Percentiles rank a stretch among this genome's conserved stretches.
phyloP scores from a whole-genome alignment of 2,113 vertebrate species.

The Trematomus loennbergii region DNA sequence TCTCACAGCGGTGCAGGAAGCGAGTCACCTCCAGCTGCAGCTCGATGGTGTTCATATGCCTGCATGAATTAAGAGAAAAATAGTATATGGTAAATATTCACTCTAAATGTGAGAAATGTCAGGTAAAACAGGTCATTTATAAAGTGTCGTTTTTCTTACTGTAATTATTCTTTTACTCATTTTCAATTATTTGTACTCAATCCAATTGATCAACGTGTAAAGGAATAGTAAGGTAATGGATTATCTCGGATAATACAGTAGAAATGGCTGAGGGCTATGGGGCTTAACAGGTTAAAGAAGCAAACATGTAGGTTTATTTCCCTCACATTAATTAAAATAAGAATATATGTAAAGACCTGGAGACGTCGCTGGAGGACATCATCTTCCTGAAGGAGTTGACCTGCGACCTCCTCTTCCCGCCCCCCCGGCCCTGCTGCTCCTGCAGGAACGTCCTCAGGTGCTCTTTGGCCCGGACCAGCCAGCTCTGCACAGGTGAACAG shows the following conservation, averaged over 20 bases:
- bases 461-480: constrained; percentile 95
- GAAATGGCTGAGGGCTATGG: no score
- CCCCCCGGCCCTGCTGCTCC: constrained; percentile 88
- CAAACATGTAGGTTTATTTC: no score
- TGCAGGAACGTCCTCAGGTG: constrained; percentile 96
- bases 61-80: constrained; percentile 44
- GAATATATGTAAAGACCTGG: constrained; percentile 84
- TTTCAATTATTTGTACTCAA: no score
- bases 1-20: constrained; percentile 93
- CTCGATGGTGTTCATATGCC: constrained; percentile 97
- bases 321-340: no score
- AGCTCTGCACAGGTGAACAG: constrained; percentile 73
- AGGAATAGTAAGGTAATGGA: no score
- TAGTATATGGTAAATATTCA: no score
- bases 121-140: neutral
- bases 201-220: no score
- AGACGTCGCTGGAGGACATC: constrained; percentile 93
- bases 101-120: no score
- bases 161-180: no score
- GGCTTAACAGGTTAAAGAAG: no score
- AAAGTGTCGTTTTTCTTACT: no score
- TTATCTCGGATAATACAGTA: no score
- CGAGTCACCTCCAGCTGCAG: constrained; percentile 98
- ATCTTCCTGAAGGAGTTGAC: constrained; percentile 91
- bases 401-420: constrained; percentile 84